phyloP scores from a whole-genome alignment of 2,888 invertebrate species.

The Xanthorhoe designata region DNA sequence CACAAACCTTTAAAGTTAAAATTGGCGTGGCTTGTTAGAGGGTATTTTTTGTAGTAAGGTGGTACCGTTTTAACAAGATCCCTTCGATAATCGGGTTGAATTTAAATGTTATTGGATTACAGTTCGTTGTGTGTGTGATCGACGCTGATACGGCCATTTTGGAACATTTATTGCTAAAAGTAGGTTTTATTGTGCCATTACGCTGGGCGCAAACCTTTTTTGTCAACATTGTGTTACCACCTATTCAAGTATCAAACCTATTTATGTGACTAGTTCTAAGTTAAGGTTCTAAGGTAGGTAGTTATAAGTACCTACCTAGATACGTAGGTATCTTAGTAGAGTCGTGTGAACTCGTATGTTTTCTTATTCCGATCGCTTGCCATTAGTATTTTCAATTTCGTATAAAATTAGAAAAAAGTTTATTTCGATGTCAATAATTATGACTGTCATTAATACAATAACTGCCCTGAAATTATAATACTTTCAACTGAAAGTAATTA shows the following conservation, averaged over 20 bases:
- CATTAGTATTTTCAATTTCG: neutral
- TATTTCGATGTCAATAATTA: neutral
- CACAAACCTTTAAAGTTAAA: conserved; percentile 42
- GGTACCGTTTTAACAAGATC: conserved; percentile 58
- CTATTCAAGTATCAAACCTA: neutral
- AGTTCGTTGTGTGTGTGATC: neutral
- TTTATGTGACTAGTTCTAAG: no score
- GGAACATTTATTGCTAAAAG: neutral
- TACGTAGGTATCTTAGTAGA: no score
- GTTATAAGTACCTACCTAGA: no score
- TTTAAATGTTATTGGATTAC: conserved; percentile 47
- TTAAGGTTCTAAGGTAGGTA: no score
- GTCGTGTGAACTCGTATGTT: no score
- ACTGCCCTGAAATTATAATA: conserved; percentile 19
- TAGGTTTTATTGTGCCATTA: neutral
- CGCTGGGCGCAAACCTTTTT: neutral
- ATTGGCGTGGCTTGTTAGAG: conserved; percentile 39
- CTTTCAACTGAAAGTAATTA: conserved; percentile 10
- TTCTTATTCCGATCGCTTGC: no score
- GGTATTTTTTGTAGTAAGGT: conserved; percentile 45
- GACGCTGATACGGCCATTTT: conserved; percentile 2
- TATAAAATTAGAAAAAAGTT: neutral
- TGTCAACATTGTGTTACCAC: neutral
- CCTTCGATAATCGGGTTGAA: conserved; percentile 42
- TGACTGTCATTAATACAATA: neutral